Percentiles rank a stretch among this genome's conserved stretches.
Conservation (phyloP, 2,113 vertebrate genomes). For the Lethenteron reissneri region DNA sequence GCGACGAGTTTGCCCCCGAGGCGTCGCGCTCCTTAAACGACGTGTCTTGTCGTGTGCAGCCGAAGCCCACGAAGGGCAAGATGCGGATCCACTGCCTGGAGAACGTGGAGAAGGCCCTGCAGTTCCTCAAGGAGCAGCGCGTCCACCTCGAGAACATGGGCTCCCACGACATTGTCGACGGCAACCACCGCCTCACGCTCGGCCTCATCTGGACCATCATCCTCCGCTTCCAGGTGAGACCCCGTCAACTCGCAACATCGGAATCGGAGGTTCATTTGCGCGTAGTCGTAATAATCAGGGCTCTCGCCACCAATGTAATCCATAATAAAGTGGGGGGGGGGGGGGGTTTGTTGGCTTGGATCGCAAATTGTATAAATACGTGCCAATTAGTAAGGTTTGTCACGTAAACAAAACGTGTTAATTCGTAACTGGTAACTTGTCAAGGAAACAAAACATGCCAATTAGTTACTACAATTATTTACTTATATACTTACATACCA, state of each 20-base stretch:
- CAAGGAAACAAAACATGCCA: too few species aligned
- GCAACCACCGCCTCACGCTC: constrained; percentile 66
- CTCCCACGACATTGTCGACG: constrained; percentile 80
- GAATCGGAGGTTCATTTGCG: not conserved
- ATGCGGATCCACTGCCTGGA: constrained; percentile 92
- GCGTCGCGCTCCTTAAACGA: too few species aligned
- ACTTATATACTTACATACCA: too few species aligned
- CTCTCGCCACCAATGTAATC: too few species aligned
- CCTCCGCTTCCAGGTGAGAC: constrained; percentile 61
- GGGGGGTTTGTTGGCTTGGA: not conserved
- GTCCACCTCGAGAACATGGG: constrained; percentile 86
- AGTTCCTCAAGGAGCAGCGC: constrained; percentile 85
- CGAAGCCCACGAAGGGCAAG: constrained; percentile 54
- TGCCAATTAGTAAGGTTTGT: too few species aligned
- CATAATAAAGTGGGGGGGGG: not conserved
- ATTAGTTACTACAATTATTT: too few species aligned
- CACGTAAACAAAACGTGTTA: too few species aligned
- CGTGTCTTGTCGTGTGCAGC: constrained; percentile 21
- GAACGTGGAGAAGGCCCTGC: constrained; percentile 77
- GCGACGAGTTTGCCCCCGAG: too few species aligned
- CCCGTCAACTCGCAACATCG: too few species aligned
- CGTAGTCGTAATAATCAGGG: too few species aligned
- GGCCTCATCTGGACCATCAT: constrained; percentile 93
- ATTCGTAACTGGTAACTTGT: too few species aligned
- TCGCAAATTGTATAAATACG: too few species aligned